phyloP scores from a whole-genome alignment of 2,888 invertebrate species.

The Spicauda simplicius region DNA sequence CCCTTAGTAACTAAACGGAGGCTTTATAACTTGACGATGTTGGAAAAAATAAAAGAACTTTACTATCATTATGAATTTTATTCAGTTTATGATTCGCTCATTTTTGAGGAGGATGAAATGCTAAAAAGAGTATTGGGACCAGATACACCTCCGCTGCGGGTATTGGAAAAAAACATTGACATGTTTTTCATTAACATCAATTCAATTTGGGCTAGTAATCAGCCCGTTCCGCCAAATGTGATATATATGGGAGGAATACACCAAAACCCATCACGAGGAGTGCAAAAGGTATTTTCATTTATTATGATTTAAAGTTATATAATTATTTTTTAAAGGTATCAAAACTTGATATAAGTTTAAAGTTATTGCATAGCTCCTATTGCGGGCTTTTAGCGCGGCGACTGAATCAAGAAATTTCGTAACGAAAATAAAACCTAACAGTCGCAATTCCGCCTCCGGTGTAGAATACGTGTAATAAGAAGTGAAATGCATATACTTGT shows the following conservation, averaged over 20 bases:
- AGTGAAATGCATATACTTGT: too few relatives aligned
- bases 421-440: too few relatives aligned
- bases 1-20: background rate
- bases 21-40: background rate
- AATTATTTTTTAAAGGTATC: too few relatives aligned
- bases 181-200: slow-evolving; percentile 1
- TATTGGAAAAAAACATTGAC: background rate
- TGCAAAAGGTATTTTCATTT: too few relatives aligned
- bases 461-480: too few relatives aligned
- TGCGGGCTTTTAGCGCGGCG: too few relatives aligned
- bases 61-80: background rate
- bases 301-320: too few relatives aligned
- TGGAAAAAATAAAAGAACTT: background rate
- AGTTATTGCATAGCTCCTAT: too few relatives aligned
- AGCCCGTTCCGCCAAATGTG: background rate
- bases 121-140: background rate
- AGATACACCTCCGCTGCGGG: background rate
- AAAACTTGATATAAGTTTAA: too few relatives aligned
- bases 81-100: too few relatives aligned
- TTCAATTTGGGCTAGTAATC: background rate
- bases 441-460: too few relatives aligned
- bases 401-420: too few relatives aligned
- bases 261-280: background rate
- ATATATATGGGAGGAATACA: background rate
- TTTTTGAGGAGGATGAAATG: background rate